Percentiles rank a stretch among this genome's conserved stretches.
Conservation (phyloP, 2,113 vertebrate species). For the Lagenorhynchus albirostris region DNA sequence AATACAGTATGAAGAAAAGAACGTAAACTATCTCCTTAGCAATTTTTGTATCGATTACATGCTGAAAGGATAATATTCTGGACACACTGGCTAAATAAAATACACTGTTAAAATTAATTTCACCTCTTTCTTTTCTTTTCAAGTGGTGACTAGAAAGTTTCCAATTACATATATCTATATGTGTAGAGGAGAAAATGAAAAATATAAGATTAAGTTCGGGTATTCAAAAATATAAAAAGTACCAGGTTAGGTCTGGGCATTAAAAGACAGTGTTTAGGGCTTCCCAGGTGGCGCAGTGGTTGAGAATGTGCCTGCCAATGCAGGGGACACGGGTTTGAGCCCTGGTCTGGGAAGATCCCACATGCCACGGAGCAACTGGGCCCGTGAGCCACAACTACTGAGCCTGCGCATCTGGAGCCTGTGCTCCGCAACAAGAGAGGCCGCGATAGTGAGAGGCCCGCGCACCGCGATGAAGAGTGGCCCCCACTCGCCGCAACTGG, state of each 20-base stretch:
- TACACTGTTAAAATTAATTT: background rate
- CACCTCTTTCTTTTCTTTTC: background rate
- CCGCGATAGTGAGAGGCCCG: too few species aligned
- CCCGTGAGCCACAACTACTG: too few species aligned
- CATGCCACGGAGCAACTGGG: too few species aligned
- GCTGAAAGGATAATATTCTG: background rate
- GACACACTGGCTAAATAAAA: background rate
- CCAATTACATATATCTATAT: background rate
- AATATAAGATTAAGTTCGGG: background rate
- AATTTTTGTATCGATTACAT: background rate
- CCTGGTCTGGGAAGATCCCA: too few species aligned
- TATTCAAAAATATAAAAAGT: background rate
- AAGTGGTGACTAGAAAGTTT: background rate
- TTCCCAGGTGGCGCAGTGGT: too few species aligned
- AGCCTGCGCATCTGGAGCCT: too few species aligned
- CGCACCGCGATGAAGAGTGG: too few species aligned
- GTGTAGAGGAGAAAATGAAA: background rate
- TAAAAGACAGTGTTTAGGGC: background rate
- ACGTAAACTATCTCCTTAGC: background rate
- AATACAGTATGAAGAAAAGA: background rate
- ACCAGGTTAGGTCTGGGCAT: background rate
- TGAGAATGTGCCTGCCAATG: too few species aligned
- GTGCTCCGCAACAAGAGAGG: too few species aligned
- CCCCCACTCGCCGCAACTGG: too few species aligned
- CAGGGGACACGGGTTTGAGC: too few species aligned